These are phyloP conservation scores for Sinocyclocheilus rhinocerous DNA, from an alignment of 2,113 vertebrate species.

Conservation along the genomic window DNA sequence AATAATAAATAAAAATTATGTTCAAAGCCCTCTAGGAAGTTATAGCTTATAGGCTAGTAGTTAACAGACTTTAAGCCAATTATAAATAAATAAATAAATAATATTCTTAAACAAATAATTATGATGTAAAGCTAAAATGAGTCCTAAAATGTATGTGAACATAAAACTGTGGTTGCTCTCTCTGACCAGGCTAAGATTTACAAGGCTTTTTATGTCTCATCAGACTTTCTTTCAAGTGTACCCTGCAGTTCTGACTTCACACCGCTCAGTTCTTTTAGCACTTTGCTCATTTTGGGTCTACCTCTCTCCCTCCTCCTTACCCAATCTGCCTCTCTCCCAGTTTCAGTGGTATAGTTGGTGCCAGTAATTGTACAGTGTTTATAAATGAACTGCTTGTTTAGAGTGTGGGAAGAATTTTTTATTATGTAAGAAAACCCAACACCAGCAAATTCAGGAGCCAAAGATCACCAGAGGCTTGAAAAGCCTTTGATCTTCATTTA, in stretches of 20 bases:
- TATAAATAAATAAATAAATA: neutral
- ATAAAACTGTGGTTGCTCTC: neutral
- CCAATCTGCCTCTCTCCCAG: slow-evolving; percentile 14
- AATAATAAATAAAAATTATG: too few species aligned
- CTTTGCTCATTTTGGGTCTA: neutral
- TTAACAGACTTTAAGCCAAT: neutral
- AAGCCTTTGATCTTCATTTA: slow-evolving; percentile 55
- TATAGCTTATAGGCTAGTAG: too few species aligned
- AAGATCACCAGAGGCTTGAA: slow-evolving; percentile 59
- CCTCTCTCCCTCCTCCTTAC: slow-evolving; percentile 16
- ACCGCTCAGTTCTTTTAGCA: neutral
- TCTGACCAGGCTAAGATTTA: slow-evolving; percentile 18
- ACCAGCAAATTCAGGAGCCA: slow-evolving; percentile 48
- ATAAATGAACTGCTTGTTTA: slow-evolving; percentile 65
- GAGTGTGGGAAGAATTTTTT: slow-evolving; percentile 65
- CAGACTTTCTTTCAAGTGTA: neutral
- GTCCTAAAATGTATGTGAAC: neutral
- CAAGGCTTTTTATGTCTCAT: neutral
- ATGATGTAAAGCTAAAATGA: neutral
- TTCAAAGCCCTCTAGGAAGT: neutral
- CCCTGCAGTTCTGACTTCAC: neutral
- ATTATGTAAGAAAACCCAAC: slow-evolving; percentile 57
- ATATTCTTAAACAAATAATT: neutral
- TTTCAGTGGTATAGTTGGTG: slow-evolving; percentile 32
- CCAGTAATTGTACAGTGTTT: slow-evolving; percentile 60